phyloP scores from a whole-genome alignment of 2,113 vertebrate species.

The Burhinus bistriatus region DNA sequence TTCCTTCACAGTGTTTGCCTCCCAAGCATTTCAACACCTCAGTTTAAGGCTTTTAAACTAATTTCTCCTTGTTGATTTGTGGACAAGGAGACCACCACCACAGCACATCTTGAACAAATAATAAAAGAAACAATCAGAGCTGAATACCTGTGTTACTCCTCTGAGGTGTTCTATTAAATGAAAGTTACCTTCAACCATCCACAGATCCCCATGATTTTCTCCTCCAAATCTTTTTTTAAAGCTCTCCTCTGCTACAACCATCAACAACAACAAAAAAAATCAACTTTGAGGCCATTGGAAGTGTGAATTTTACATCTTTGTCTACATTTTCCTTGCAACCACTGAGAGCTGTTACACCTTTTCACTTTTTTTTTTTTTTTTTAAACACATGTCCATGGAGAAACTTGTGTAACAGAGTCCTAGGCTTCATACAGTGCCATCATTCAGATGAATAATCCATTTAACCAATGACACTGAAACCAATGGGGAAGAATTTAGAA shows the following conservation, averaged over 20 bases:
- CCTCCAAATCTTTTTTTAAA: neutral
- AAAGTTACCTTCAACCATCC: neutral
- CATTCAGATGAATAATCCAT: neutral
- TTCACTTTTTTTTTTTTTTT: neutral
- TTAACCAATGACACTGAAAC: neutral
- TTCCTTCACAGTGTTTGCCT: neutral
- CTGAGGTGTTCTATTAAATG: neutral
- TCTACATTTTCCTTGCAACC: neutral
- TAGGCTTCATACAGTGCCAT: neutral
- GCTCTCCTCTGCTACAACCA: neutral
- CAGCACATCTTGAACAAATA: neutral
- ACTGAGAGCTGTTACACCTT: neutral
- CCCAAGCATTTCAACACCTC: neutral
- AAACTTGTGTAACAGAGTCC: neutral
- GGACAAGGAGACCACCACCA: neutral
- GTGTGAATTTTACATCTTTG: neutral
- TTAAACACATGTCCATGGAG: fast-evolving
- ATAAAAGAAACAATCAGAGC: neutral
- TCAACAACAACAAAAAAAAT: neutral
- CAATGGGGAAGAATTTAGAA: neutral
- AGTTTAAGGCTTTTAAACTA: neutral
- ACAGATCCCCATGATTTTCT: neutral
- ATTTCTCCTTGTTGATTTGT: neutral
- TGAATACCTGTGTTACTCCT: neutral
- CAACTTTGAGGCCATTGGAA: neutral